Evolutionary conservation across 2,888 invertebrate species (phyloP), one percentile per base, ranked within the genome.

Genomic region (Frankliniella fusca): DNA sequence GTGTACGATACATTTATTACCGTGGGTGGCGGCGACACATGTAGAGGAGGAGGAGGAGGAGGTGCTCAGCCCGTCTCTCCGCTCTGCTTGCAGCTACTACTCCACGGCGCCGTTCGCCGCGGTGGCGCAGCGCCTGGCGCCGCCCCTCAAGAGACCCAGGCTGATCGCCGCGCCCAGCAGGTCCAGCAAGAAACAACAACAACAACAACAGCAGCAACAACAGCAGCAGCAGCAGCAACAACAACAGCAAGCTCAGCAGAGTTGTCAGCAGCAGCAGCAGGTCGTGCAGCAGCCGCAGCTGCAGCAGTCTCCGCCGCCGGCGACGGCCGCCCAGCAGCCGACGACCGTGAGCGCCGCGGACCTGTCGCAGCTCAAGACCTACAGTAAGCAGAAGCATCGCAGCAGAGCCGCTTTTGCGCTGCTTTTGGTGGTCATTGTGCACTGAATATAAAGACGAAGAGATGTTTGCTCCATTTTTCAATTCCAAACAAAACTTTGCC

Each of bases 111-210:
- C 91, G 76, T 89, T 89, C 88, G 89, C 87, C 86, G 89, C 84
- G 79, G 88, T 89, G 80, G 89, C 91, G 80, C 90, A 91, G 28
- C 88, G 92, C 86, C 88, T 91, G 85, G 91, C 91, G 83, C 92
- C 92, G 18, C 92, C 92, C 27, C 87, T 91, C 86, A 92, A 92
- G 87, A 87, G 92, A 86, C 91, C 91, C 81, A 89, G 92, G 85
- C 88, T 92, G 86, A 91, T 91, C 90, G 90, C 89, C 80, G 87
- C 90, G 82, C 88, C 89, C 80, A 87, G 87, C 82, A 88, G 89
- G 85, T 87, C 86, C 83, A 88, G 86, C 83, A 76, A 27, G 23
- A 76, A 76, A 27, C 23, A 76, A 27, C 70, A 76, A 27, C 23
- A 23, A 27, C 70, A 86, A 84, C 87, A 86, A 84, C 70, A 20